Evolutionary conservation across 2,888 invertebrate genomes (phyloP), one percentile per base, ranked within the genome.

Genomic region (Platycheirus rosarum): DNA sequence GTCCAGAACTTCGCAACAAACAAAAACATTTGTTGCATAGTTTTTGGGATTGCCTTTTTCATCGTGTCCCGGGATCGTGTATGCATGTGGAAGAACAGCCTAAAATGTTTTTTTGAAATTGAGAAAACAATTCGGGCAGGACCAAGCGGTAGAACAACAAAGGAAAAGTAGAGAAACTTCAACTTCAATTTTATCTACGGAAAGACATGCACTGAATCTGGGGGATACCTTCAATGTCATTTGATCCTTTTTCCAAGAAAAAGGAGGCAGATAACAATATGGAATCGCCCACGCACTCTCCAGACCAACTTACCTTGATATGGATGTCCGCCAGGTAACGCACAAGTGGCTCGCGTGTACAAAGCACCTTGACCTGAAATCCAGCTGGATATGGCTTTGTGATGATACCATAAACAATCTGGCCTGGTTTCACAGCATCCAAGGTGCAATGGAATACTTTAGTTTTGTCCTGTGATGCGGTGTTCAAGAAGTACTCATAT

Each of bases 1-100:
- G 92, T 96, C 96, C 87, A 96, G 92, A 62, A 97, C 95, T 92
- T 96, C 96, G 91, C 96, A 96, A 92, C 96, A 95, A 75, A 97
- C 94, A 87, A 94, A 94, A 92, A 97, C 96, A 92, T 95, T 95
- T 91, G 93, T 93, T 91, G 94, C 93, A 92, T 95, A 96, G 91
- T 93, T 93, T 90, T 95, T 94, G 84, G 94, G 92, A 90, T 94
- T 94, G 90, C 94, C 94, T 88, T 93, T 93, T 92, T 95, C 95
- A 92, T 96, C 96, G 89, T 95, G 93, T 51, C 95, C 95, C 11
- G 84, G 84, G 11, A 86, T 66, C 55, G 84, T 73, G 53, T 85
- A 85, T 40, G 69, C 68, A 5, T 75, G 62, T 2, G 84, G 73
- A 6, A 86, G 69, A 6, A 71, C 68, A 13, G 86, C 86, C 86